Conservation (phyloP, 2,888 invertebrate genomes). For the Cerceris ruficornis region DNA sequence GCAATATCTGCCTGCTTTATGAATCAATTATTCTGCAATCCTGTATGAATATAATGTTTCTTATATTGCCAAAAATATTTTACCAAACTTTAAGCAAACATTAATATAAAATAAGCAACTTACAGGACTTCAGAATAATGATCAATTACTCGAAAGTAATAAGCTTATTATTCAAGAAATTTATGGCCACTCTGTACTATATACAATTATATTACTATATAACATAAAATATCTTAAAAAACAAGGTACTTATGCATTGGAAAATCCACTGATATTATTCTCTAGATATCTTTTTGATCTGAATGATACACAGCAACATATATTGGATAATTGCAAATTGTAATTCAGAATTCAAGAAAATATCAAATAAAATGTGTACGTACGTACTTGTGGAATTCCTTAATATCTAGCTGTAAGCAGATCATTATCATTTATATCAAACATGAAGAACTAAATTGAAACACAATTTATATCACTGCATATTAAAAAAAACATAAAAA, state of each 20-base stretch:
- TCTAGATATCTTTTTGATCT: too few species aligned
- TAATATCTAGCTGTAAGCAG: too few species aligned
- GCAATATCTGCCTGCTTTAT: conserved; percentile 35
- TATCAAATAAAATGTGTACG: too few species aligned
- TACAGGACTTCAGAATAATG: conserved; percentile 44
- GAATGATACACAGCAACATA: too few species aligned
- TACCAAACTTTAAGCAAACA: neutral
- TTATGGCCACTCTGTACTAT: conserved; percentile 45
- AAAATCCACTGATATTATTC: conserved; percentile 27
- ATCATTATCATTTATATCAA: too few species aligned
- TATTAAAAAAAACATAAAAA: too few species aligned
- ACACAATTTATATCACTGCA: too few species aligned
- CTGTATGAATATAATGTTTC: conserved; percentile 5
- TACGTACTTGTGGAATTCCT: too few species aligned
- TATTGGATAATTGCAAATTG: too few species aligned
- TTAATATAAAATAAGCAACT: neutral
- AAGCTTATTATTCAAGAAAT: conserved; percentile 42
- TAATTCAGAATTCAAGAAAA: too few species aligned
- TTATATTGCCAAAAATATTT: neutral
- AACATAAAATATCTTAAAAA: conserved; percentile 44
- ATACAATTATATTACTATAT: conserved; percentile 46
- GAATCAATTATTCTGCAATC: conserved; percentile 45
- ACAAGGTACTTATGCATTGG: conserved; percentile 20
- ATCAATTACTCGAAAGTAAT: conserved; percentile 36
- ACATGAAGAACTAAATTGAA: too few species aligned